These are phyloP conservation scores for Zygothrica quintamaculata DNA, from an alignment of 2,888 invertebrate genomes.

Conservation along the genomic window DNA sequence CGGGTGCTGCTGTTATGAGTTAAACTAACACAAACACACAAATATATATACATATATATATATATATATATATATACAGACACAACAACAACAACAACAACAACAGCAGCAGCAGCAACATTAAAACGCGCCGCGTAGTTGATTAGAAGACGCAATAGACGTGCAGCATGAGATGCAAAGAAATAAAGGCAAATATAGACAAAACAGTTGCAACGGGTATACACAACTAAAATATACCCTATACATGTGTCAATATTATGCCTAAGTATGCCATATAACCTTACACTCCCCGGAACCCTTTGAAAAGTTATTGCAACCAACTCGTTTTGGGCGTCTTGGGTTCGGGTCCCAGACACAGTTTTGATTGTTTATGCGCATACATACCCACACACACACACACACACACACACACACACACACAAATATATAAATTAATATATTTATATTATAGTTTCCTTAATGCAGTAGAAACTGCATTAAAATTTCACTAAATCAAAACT, in stretches of 20 bases:
- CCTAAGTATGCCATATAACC: too few relatives aligned
- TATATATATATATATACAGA: slow-evolving; percentile 7
- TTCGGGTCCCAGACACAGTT: too few relatives aligned
- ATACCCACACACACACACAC: too few relatives aligned
- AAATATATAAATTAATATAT: too few relatives aligned
- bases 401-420: too few relatives aligned
- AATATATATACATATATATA: slow-evolving; percentile 7
- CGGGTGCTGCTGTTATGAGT: slow-evolving; percentile 28
- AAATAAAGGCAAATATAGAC: not conserved
- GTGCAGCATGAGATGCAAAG: slow-evolving; percentile 29
- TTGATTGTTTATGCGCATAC: too few relatives aligned
- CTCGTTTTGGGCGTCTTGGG: too few relatives aligned
- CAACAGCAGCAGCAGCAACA: slow-evolving; percentile 1
- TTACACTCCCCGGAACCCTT: too few relatives aligned
- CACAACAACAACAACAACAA: slow-evolving; percentile 9
- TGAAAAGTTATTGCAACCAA: too few relatives aligned
- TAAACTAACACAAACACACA: slow-evolving; percentile 27
- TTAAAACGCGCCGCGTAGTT: slow-evolving; percentile 13
- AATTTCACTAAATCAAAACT: too few relatives aligned
- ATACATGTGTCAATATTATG: not conserved
- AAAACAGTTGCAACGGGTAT: not conserved
- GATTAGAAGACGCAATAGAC: slow-evolving; percentile 55
- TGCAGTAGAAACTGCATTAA: too few relatives aligned
- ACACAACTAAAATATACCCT: not conserved
- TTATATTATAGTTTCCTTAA: too few relatives aligned